Conservation (phyloP, 2,113 vertebrate genomes). For the Neotoma lepida region DNA sequence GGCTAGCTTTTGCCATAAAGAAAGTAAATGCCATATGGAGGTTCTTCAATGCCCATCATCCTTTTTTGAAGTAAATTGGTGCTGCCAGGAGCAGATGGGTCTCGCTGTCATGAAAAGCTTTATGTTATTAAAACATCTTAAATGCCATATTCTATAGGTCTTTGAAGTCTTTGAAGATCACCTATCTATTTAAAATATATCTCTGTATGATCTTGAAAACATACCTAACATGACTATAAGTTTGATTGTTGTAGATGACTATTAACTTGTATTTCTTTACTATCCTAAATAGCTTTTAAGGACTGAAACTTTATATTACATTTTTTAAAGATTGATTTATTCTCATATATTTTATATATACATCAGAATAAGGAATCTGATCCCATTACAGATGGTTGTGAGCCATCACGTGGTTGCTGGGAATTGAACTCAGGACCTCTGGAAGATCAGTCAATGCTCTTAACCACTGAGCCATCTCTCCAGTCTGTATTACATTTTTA, state of each 20-base stretch:
- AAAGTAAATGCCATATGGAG: neutral
- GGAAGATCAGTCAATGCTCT: no score
- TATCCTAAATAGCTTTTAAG: neutral
- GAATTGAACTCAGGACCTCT: no score
- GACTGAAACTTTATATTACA: neutral
- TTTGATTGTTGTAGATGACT: neutral
- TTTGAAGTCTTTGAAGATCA: neutral
- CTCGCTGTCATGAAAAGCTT: neutral
- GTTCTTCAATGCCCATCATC: neutral
- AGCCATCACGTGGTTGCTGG: no score
- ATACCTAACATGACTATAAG: neutral
- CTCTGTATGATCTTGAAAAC: neutral
- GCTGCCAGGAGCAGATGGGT: neutral
- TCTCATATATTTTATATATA: no score
- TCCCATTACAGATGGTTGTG: no score
- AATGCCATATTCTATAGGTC: neutral
- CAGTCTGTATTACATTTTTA: neutral
- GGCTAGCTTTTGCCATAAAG: neutral
- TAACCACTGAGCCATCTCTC: no score
- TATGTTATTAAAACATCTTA: neutral
- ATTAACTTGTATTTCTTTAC: neutral
- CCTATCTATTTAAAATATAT: neutral
- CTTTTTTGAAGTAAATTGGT: neutral
- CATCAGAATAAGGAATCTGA: no score
- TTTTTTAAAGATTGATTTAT: no score